These are phyloP conservation scores for Aethes cnicana DNA, from an alignment of 2,888 invertebrate genomes.

Conservation along the genomic window DNA sequence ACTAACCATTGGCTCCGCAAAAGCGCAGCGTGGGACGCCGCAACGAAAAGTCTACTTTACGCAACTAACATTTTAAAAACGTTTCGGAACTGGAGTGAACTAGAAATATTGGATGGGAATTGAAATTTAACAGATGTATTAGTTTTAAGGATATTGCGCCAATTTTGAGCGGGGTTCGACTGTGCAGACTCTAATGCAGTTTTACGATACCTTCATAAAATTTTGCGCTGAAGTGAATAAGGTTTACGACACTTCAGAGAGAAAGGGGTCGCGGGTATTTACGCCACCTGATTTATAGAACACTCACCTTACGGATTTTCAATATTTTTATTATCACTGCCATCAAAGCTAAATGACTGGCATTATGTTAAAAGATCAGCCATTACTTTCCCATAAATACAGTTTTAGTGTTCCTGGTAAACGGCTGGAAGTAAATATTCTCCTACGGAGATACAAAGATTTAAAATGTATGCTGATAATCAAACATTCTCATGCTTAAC, in stretches of 20 bases:
- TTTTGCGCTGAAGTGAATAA: constrained; percentile 48
- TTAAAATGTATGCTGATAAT: constrained; percentile 42
- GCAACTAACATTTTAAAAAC: neutral
- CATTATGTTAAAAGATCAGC: constrained; percentile 13
- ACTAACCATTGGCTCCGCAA: constrained; percentile 65
- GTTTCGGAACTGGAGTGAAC: constrained; percentile 9
- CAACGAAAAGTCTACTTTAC: constrained; percentile 5
- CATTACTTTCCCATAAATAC: constrained; percentile 12
- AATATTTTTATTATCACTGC: constrained; percentile 20
- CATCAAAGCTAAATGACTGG: neutral
- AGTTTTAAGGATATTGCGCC: constrained; percentile 43
- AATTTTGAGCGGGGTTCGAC: constrained; percentile 41
- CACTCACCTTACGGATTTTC: constrained; percentile 16
- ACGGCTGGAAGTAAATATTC: no score
- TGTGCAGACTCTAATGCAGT: constrained; percentile 45
- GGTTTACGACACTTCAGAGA: constrained; percentile 49
- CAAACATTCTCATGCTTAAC: no score
- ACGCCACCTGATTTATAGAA: constrained; percentile 35
- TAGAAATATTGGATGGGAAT: constrained; percentile 8
- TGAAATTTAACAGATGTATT: constrained; percentile 29
- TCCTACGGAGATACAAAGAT: no score
- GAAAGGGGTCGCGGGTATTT: constrained; percentile 41
- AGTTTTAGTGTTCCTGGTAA: no score
- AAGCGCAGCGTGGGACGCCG: constrained; percentile 47
- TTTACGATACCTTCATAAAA: constrained; percentile 60